Conservation (phyloP, 1,140 invertebrate species). For the Cardiocondyla obscurior region DNA sequence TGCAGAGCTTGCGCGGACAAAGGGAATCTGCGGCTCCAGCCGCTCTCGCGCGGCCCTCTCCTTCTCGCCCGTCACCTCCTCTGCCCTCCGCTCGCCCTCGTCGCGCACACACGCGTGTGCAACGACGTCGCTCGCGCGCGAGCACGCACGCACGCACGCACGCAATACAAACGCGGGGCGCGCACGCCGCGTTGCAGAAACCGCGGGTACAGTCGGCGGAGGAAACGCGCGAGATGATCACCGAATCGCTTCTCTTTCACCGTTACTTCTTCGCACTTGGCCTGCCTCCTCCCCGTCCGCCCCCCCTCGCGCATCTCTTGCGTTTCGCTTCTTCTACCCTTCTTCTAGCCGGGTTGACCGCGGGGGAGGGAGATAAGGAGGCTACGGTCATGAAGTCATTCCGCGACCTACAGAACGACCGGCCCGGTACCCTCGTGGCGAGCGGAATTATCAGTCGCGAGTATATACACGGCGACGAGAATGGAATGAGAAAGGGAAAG, state of each 20-base stretch:
- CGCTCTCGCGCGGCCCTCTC: constrained; percentile 50
- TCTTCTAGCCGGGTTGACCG: constrained; percentile 28
- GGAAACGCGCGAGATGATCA: constrained; percentile 66
- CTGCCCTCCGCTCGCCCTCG: constrained; percentile 3
- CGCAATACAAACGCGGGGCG: constrained; percentile 65
- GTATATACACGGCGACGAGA: background rate
- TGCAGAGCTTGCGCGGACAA: constrained; percentile 77
- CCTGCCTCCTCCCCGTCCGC: constrained; percentile 1
- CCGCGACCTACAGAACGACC: constrained; percentile 56
- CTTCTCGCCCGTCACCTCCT: background rate
- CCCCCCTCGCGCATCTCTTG: background rate
- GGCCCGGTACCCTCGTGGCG: constrained; percentile 27
- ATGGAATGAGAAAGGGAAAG: constrained; percentile 3
- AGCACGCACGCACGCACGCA: constrained; percentile 53
- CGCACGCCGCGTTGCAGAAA: constrained; percentile 67
- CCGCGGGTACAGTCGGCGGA: constrained; percentile 68
- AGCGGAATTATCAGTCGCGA: constrained; percentile 54
- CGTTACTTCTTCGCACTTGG: constrained; percentile 39
- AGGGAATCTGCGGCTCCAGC: constrained; percentile 79
- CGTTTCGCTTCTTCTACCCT: constrained; percentile 38
- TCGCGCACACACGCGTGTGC: constrained; percentile 40
- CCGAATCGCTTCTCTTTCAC: background rate
- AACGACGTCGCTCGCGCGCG: no score
- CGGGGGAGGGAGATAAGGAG: constrained; percentile 55
- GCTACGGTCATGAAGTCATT: constrained; percentile 63